Conservation (phyloP, 1,140 invertebrate species). For the Leptonema lineaticorne region DNA sequence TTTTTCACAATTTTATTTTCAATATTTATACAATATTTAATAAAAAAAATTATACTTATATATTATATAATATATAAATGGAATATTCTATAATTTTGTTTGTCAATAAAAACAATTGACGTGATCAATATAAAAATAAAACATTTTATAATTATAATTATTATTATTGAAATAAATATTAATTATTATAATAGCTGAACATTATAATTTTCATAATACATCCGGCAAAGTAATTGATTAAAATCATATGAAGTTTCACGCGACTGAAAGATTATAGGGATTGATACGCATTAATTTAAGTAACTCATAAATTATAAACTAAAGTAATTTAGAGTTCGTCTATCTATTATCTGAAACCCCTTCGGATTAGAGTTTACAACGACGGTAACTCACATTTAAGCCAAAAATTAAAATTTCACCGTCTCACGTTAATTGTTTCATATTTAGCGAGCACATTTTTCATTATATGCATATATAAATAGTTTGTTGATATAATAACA, state of each 20-base stretch:
- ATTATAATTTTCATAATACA: too few species aligned
- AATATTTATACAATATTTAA: too few species aligned
- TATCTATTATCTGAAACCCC: slow-evolving; percentile 11
- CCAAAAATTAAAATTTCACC: neutral
- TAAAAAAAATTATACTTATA: too few species aligned
- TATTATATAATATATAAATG: too few species aligned
- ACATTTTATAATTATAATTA: too few species aligned
- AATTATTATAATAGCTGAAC: too few species aligned
- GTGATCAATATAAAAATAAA: too few species aligned
- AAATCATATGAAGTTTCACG: neutral
- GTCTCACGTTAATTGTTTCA: neutral
- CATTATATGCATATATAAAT: neutral
- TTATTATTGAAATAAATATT: too few species aligned
- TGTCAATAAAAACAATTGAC: too few species aligned
- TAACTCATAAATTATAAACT: slow-evolving; percentile 18
- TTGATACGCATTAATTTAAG: slow-evolving; percentile 18
- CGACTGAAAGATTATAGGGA: slow-evolving; percentile 15
- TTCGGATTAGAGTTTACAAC: neutral
- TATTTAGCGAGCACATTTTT: neutral
- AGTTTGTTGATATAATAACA: too few species aligned
- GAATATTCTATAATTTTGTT: too few species aligned
- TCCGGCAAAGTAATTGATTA: neutral
- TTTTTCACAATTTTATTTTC: too few species aligned
- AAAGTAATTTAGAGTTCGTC: slow-evolving; percentile 9
- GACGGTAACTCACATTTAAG: neutral